Conservation (phyloP, 2,797 vertebrate genomes). For the Acanthornis magna region DNA sequence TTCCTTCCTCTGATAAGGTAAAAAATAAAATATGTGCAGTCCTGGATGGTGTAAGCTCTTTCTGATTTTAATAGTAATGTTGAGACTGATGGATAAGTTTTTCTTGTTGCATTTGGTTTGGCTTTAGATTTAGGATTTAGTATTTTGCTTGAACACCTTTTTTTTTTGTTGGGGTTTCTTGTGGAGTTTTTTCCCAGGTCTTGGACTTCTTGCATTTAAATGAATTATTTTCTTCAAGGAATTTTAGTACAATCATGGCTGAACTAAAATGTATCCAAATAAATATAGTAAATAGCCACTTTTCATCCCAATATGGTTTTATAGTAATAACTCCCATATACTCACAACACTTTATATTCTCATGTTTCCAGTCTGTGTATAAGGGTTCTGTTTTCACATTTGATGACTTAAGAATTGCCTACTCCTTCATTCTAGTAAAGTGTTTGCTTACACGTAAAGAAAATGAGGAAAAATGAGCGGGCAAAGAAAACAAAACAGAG, state of each 20-base stretch:
- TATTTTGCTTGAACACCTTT: not conserved
- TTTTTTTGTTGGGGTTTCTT: not conserved
- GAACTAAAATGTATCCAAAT: not conserved
- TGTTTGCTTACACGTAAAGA: not conserved
- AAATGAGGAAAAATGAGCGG: slow-evolving; percentile 9
- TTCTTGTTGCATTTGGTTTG: not conserved
- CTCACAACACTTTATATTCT: not conserved
- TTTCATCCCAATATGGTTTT: not conserved
- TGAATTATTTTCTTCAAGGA: not conserved
- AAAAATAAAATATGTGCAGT: not conserved
- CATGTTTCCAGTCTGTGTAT: not conserved
- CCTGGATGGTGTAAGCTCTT: not conserved
- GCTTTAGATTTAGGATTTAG: not conserved
- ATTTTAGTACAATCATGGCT: not conserved
- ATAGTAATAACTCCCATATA: not conserved
- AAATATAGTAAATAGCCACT: not conserved
- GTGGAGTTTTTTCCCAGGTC: not conserved
- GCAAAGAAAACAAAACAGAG: not conserved
- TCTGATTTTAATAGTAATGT: not conserved
- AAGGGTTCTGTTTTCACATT: not conserved
- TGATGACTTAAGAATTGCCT: slow-evolving; percentile 1
- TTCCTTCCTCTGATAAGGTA: not conserved
- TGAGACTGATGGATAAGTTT: not conserved
- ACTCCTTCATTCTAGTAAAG: not conserved
- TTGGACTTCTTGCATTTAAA: not conserved